phyloP scores from a whole-genome alignment of 2,888 invertebrate genomes.

The Biston betularia region DNA sequence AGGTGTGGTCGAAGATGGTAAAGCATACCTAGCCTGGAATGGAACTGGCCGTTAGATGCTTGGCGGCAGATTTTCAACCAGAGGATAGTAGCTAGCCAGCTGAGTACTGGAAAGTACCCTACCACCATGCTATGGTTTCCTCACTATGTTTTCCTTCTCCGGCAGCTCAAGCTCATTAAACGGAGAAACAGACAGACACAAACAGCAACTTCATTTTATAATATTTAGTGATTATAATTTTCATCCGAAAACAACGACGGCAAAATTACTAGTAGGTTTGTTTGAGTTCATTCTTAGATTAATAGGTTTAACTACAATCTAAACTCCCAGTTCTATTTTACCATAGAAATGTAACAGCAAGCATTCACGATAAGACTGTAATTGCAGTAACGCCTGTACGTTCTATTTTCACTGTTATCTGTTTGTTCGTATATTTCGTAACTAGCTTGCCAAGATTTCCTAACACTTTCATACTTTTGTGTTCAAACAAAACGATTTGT shows the following conservation, averaged over 20 bases:
- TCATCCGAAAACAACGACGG: constrained; percentile 10
- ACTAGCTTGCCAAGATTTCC: constrained; percentile 40
- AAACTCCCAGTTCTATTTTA: constrained; percentile 6
- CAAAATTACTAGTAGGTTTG: neutral
- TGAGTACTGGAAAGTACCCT: too few species aligned
- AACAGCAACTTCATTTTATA: too few species aligned
- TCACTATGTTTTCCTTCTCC: too few species aligned
- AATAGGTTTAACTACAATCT: neutral
- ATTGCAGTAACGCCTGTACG: constrained; percentile 45
- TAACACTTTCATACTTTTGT: constrained; percentile 30
- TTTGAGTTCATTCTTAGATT: neutral
- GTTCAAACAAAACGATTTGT: neutral
- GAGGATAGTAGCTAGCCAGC: too few species aligned
- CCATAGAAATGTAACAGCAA: neutral
- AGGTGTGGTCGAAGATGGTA: too few species aligned
- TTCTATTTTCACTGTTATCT: constrained; percentile 67
- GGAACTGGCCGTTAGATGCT: too few species aligned
- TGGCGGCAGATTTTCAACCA: too few species aligned
- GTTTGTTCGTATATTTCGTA: constrained; percentile 43
- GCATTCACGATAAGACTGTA: constrained; percentile 13
- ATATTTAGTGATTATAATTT: constrained; percentile 16
- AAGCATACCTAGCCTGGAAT: too few species aligned
- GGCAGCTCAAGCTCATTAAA: too few species aligned
- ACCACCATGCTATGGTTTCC: too few species aligned
- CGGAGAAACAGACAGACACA: too few species aligned